Evolutionary conservation across 2,797 vertebrate genomes (phyloP).

Genomic region (Propithecus perrieri): DNA sequence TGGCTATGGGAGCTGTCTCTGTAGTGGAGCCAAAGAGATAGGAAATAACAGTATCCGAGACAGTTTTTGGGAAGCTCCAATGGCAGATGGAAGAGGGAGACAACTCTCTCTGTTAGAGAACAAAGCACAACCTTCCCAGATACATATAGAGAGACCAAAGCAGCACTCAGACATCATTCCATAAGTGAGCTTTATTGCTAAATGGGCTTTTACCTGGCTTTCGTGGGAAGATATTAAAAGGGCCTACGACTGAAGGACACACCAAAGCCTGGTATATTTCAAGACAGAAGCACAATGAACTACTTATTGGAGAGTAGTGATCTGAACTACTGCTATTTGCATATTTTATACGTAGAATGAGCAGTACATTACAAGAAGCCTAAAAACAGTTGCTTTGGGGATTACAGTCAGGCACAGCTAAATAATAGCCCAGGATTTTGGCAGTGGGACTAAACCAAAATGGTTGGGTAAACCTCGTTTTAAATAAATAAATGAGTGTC

Average conservation of each 20-base stretch:
- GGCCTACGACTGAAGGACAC: neutral
- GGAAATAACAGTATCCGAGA: conserved; percentile 1
- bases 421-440: neutral
- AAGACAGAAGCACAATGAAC: neutral
- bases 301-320: neutral
- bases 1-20: neutral
- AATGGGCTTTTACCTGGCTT: neutral
- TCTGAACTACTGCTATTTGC: neutral
- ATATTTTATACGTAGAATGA: neutral
- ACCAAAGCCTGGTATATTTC: neutral
- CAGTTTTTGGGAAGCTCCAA: conserved; percentile 19
- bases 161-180: neutral
- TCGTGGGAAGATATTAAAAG: neutral
- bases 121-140: neutral
- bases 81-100: neutral
- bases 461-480: neutral
- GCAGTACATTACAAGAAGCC: neutral
- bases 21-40: neutral
- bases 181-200: neutral
- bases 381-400: neutral
- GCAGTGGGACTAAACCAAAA: neutral
- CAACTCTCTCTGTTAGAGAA: neutral
- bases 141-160: neutral
- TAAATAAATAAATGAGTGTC: neutral
- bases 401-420: neutral